Evolutionary conservation across 2,888 invertebrate species (phyloP), one percentile per base, ranked within the genome.

Genomic region (Lordiphosa andalusiaca): DNA sequence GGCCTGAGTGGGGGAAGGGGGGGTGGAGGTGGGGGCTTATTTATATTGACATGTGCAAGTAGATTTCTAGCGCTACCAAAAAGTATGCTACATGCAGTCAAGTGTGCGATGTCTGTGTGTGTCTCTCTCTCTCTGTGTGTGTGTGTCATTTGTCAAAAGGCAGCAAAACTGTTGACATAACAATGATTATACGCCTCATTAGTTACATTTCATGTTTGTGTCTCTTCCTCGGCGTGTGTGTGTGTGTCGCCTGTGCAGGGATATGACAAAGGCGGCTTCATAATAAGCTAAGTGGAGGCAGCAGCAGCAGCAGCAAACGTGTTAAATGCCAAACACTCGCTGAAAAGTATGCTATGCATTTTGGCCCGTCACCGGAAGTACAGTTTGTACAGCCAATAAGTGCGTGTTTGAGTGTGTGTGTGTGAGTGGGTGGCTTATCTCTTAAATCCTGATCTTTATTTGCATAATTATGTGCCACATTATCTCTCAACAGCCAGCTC

Each of bases 101-200:
- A 59, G 60, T 59, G 59, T 33, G 16, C 44, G 21, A 13, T 40
- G 40, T 37, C 41, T 53, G n/a, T 49, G 5, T n/a, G n/a, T n/a
- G n/a, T n/a, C n/a, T n/a, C n/a, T n/a, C n/a, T n/a, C n/a, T 25
- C 25, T 36, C 5, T 37, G 41, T 46, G 33, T 55, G 52, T 58
- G 50, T 53, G 56, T 50, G 62, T 67, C 73, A 83, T 80, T 76
- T 78, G 80, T 78, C 83, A 82, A 69, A 80, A 73, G 80, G 64
- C 73, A 82, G 76, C 73, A 74, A 83, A 80, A 83, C 78, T 84
- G 81, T 84, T 85, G 81, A 71, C 84, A 83, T 74, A 85, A 84
- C 76, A 82, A 80, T 73, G 77, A 84, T 84, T 85, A 85, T 77
- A 84, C 77, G 84, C 75, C 82, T 84, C 84, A 84, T 85, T 84